Percentiles rank a stretch among this genome's conserved stretches.
Evolutionary conservation across 2,113 vertebrate genomes (phyloP).

Genomic region (Bubo scandiacus): DNA sequence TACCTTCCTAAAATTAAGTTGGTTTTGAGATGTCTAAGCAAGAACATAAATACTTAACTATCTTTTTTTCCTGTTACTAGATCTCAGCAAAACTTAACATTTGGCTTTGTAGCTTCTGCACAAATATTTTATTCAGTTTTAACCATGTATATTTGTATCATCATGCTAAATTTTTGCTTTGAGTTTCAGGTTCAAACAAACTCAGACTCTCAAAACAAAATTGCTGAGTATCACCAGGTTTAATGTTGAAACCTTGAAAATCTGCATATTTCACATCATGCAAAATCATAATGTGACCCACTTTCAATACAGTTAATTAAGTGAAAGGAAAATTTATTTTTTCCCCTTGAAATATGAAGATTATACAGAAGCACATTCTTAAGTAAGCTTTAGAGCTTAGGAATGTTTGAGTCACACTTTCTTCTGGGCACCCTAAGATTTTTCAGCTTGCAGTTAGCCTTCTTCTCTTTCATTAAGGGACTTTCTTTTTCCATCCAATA

Average conservation of each 20-base stretch:
- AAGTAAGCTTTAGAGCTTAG: background rate
- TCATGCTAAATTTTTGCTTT: background rate
- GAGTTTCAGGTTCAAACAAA: background rate
- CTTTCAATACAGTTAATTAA: constrained; percentile 12
- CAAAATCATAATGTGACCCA: background rate
- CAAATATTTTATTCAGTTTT: background rate
- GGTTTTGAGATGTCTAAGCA: background rate
- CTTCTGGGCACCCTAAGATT: background rate
- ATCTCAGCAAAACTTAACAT: background rate
- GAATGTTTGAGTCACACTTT: background rate
- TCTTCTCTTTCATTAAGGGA: background rate
- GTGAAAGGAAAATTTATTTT: background rate
- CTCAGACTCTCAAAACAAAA: background rate
- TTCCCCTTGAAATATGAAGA: background rate
- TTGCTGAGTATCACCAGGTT: background rate
- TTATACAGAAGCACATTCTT: background rate
- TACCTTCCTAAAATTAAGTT: background rate
- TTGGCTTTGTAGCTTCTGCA: background rate
- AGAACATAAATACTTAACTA: background rate
- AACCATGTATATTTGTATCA: background rate
- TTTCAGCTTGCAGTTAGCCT: background rate
- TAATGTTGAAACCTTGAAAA: constrained; percentile 6
- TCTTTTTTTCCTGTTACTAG: background rate
- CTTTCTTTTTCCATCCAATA: background rate
- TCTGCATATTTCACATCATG: background rate